phyloP scores from a whole-genome alignment of 2,888 invertebrate species.

The Cristatella mucedo region DNA sequence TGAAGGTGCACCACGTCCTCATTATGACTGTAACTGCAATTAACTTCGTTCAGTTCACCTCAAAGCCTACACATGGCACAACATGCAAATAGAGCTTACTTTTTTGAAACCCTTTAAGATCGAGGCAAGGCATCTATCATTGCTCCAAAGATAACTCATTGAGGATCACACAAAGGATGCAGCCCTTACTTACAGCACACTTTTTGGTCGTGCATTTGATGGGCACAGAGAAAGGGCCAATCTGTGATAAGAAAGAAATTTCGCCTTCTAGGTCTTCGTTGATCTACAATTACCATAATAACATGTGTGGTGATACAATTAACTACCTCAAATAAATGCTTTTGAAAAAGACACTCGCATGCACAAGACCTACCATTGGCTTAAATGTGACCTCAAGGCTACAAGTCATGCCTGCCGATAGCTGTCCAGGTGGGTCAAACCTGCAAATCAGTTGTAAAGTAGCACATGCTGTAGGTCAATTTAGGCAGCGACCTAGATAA shows the following conservation, averaged over 20 bases:
- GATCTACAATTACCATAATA: constrained; percentile 20
- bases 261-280: constrained; percentile 36
- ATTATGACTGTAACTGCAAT: too few relatives aligned
- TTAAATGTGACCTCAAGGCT: constrained; percentile 36
- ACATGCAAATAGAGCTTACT: too few relatives aligned
- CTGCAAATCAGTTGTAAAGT: too few relatives aligned
- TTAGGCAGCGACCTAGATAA: too few relatives aligned
- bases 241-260: constrained; percentile 35
- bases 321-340: neutral
- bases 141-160: too few relatives aligned
- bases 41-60: too few relatives aligned
- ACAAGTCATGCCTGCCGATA: constrained; percentile 38
- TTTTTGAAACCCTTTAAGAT: too few relatives aligned
- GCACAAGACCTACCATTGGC: constrained; percentile 27
- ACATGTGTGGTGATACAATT: neutral
- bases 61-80: too few relatives aligned
- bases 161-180: too few relatives aligned
- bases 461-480: too few relatives aligned
- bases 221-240: constrained; percentile 36
- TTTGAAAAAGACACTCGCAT: neutral
- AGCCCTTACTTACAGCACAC: constrained; percentile 33
- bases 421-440: constrained; percentile 38
- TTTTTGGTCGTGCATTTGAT: constrained; percentile 36
- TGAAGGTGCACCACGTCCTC: too few relatives aligned
- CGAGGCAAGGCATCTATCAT: too few relatives aligned